phyloP scores from a whole-genome alignment of 2,888 invertebrate genomes.

The Parapristionchus giblindavisi region DNA sequence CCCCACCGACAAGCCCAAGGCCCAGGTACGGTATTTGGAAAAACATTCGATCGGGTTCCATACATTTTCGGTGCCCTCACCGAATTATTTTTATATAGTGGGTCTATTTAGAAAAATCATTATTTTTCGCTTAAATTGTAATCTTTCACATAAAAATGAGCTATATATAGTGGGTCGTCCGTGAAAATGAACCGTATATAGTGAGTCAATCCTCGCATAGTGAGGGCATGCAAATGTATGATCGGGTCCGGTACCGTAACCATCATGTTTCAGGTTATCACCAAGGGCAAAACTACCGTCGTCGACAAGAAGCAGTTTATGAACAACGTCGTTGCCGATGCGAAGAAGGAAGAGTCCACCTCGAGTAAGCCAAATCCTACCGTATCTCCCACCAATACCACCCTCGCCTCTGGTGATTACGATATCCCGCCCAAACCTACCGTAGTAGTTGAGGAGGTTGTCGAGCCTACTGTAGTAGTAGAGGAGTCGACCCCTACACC shows the following conservation, averaged over 20 bases:
- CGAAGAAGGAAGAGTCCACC: conserved; percentile 59
- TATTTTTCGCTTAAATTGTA: no score
- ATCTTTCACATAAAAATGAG: no score
- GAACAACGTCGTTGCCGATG: conserved; percentile 56
- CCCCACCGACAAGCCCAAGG: conserved; percentile 79
- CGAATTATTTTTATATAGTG: no score
- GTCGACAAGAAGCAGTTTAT: conserved; percentile 67
- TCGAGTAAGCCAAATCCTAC: conserved; percentile 19
- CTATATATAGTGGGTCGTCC: no score
- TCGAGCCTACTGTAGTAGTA: not conserved
- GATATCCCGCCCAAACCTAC: not conserved
- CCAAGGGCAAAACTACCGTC: conserved; percentile 56
- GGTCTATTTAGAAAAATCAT: no score
- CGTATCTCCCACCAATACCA: conserved; percentile 12
- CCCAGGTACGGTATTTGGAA: conserved; percentile 43
- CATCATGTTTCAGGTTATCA: conserved; percentile 48
- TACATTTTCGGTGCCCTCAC: no score
- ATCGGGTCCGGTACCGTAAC: no score
- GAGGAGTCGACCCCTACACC: not conserved
- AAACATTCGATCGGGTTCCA: no score
- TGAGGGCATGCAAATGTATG: no score
- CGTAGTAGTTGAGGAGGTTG: not conserved
- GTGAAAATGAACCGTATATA: no score
- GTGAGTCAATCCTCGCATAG: no score
- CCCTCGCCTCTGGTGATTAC: conserved; percentile 18